Conservation (phyloP, 2,888 invertebrate genomes). For the Scotopteryx bipunctaria region DNA sequence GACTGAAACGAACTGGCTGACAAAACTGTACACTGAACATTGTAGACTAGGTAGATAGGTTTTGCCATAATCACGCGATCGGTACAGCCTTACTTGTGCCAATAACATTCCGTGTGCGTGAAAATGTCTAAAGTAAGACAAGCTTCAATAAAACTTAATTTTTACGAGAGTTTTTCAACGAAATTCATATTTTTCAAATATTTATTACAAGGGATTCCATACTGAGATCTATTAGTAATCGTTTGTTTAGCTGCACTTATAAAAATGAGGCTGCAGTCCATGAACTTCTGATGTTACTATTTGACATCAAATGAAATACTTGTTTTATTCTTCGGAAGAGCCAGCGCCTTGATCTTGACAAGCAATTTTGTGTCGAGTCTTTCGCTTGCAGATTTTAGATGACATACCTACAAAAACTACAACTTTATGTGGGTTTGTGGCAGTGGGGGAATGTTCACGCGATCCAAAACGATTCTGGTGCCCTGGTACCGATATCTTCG, state of each 20-base stretch:
- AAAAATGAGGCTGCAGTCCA: background rate
- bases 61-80: constrained; percentile 75
- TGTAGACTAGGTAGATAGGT: constrained; percentile 74
- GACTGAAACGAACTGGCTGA: constrained; percentile 68
- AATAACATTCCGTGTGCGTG: constrained; percentile 57
- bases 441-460: constrained; percentile 63
- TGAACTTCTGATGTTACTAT: constrained; percentile 10
- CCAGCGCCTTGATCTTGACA: constrained; percentile 27
- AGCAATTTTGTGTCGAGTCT: constrained; percentile 2
- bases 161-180: constrained; percentile 19
- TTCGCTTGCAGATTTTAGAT: constrained; percentile 23
- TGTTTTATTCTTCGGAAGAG: constrained; percentile 17
- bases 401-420: constrained; percentile 35
- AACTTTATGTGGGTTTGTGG: constrained; percentile 33
- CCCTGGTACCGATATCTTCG: constrained; percentile 62
- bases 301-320: constrained; percentile 7
- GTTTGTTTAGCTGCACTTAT: constrained; percentile 1
- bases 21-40: constrained; percentile 63
- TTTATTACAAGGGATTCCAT: background rate
- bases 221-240: background rate
- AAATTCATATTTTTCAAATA: background rate
- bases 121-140: constrained; percentile 38
- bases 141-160: constrained; percentile 34
- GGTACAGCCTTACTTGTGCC: constrained; percentile 52
- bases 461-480: constrained; percentile 67